phyloP scores from a whole-genome alignment of 2,113 vertebrate species.

The Todiramphus chloris region DNA sequence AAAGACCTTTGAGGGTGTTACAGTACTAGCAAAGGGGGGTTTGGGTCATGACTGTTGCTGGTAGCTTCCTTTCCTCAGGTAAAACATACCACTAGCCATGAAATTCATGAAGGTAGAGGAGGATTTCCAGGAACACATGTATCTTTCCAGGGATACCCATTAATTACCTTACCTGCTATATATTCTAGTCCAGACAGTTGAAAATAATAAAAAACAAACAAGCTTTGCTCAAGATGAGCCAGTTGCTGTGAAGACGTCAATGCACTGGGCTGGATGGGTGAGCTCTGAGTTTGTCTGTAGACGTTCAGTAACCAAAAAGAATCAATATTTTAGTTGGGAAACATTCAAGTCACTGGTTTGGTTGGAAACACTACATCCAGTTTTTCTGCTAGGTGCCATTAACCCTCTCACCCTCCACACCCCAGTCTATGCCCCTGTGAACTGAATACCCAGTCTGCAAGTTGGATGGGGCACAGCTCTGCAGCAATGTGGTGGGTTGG shows the following conservation, averaged over 20 bases:
- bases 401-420: not conserved
- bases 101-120: not conserved
- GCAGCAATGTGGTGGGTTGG: not conserved
- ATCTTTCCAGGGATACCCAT: not conserved
- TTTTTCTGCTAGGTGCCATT: not conserved
- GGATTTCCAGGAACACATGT: not conserved
- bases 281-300: not conserved
- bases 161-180: not conserved
- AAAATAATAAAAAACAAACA: not conserved
- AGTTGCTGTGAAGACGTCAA: not conserved
- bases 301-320: conserved; percentile 27
- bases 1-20: not conserved
- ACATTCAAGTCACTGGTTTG: not conserved
- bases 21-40: not conserved
- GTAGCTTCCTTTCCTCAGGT: not conserved
- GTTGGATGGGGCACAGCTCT: not conserved
- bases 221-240: not conserved
- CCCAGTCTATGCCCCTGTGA: not conserved
- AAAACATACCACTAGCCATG: not conserved
- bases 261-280: not conserved
- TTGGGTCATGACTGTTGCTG: not conserved
- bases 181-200: not conserved
- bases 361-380: not conserved
- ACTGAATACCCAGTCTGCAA: not conserved
- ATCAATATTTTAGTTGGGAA: conserved; percentile 40